Evolutionary conservation across 2,888 invertebrate genomes (phyloP), one percentile per base, ranked within the genome.

Genomic region (Orthosia gothica): DNA sequence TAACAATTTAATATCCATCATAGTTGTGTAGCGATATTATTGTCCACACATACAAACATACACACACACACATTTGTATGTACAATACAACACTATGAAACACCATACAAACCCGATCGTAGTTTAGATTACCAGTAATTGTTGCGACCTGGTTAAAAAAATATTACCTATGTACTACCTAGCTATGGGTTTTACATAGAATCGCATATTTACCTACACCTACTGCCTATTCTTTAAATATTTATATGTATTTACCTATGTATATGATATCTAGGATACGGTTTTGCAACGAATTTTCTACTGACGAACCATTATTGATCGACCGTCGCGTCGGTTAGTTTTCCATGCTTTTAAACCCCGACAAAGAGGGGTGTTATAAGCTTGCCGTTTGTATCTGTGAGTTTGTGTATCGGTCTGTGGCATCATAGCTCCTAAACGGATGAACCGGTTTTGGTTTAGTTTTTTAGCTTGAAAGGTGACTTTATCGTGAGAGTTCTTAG

Each of bases 81-180:
- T 32, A 64, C 54, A 69, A 81, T 63, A 79, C 69, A 79, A 67
- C 66, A 58, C 80, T 58, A 76, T 67, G 77, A 47, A 83, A 76
- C 78, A 69, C 78, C 76, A 84, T 61, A 83, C 69, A 81, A 78
- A 66, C 63, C 63, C 47, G 91, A 92, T 92, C 78, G 90, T 85
- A 89, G 89, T 91, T 91, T 85, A 91, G 92, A 92, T 92, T 82
- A 73, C n/a, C 15, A 0, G 65, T 91, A 91, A 92, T 92, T 91
- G 89, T 85, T 63, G 79, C 88, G 91, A 87, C 91, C 91, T 86
- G 88, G 88, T 90, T 90, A 85, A 82, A 86, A 81, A 83, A 78
- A 74, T 81, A 63, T 52, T 73, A 83, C 66, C 65, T 70, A 76
- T 72, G 58, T 66, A 2, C 52, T 13, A 32, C 45, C n/a, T 64